phyloP scores from a whole-genome alignment of 2,888 invertebrate species.

The Sphaerophoria taeniata region DNA sequence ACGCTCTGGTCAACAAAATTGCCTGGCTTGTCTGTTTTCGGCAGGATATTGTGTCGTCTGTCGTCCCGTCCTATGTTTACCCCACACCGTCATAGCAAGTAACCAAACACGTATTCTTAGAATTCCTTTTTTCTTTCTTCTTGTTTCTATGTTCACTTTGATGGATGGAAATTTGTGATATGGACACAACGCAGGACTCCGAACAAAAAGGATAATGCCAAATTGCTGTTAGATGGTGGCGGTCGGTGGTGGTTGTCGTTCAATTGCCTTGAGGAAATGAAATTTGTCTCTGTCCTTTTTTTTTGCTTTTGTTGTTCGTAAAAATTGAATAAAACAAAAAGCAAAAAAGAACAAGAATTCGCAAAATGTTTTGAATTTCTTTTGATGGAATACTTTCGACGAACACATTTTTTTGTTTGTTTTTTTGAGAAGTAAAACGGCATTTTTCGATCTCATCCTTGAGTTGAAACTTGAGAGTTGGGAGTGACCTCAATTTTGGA shows the following conservation, averaged over 20 bases:
- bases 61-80: neutral
- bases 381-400: conserved; percentile 65
- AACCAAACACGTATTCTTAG: conserved; percentile 41
- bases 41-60: conserved; percentile 46
- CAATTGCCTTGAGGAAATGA: conserved; percentile 60
- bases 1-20: conserved; percentile 46
- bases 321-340: conserved; percentile 8
- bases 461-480: neutral
- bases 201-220: conserved; percentile 15
- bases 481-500: conserved; percentile 60
- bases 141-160: conserved; percentile 10
- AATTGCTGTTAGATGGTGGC: conserved; percentile 36
- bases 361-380: conserved; percentile 65
- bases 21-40: conserved; percentile 64
- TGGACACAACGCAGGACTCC: neutral
- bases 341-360: conserved; percentile 19
- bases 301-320: neutral
- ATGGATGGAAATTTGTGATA: conserved; percentile 20
- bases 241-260: neutral
- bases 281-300: conserved; percentile 62
- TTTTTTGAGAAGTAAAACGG: conserved; percentile 44
- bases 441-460: conserved; percentile 21
- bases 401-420: conserved; percentile 29
- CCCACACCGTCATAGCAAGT: neutral
- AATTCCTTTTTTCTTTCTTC: conserved; percentile 26